Percentiles rank a stretch among this genome's conserved stretches.
Evolutionary conservation across 1,140 invertebrate genomes (phyloP).

Genomic region (Bombus ignitus): DNA sequence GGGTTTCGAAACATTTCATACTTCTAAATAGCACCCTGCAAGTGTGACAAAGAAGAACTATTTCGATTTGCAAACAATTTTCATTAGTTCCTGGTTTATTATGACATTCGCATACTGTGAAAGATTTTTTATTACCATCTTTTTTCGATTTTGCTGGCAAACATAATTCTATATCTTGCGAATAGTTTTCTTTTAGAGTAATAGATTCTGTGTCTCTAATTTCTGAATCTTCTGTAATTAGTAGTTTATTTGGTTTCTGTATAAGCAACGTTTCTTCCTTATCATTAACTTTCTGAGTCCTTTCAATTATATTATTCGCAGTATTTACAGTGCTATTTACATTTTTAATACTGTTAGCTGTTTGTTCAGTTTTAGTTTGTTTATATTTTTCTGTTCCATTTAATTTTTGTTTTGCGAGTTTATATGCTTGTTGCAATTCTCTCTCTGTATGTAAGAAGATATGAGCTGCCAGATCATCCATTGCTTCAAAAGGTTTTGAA

Average conservation of each 20-base stretch:
- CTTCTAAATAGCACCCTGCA: conserved; percentile 74
- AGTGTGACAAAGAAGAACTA: conserved; percentile 73
- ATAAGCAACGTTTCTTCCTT: background rate
- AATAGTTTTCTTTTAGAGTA: too few species aligned
- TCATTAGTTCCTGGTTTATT: conserved; percentile 33
- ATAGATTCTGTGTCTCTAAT: background rate
- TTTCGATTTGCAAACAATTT: conserved; percentile 73
- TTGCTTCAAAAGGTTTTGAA: conserved; percentile 63
- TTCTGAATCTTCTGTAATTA: background rate
- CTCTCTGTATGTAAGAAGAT: conserved; percentile 73
- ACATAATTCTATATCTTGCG: background rate
- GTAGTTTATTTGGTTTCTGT: background rate
- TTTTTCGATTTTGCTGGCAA: background rate
- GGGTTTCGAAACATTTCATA: conserved; percentile 74
- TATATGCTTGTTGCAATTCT: conserved; percentile 72
- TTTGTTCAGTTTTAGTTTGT: background rate
- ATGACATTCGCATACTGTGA: conserved; percentile 76
- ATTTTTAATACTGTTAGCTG: too few species aligned
- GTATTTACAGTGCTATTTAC: background rate
- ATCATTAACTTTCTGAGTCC: background rate
- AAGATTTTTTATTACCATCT: background rate
- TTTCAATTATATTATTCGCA: background rate
- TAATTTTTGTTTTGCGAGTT: conserved; percentile 44
- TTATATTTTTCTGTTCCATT: background rate
- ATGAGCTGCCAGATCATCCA: conserved; percentile 71